A percentile compares a stretch with the other conserved stretches of the same genome.
These are phyloP conservation scores for Calephelis nemesis DNA, from an alignment of 1,140 invertebrate species.

Conservation along the genomic window DNA sequence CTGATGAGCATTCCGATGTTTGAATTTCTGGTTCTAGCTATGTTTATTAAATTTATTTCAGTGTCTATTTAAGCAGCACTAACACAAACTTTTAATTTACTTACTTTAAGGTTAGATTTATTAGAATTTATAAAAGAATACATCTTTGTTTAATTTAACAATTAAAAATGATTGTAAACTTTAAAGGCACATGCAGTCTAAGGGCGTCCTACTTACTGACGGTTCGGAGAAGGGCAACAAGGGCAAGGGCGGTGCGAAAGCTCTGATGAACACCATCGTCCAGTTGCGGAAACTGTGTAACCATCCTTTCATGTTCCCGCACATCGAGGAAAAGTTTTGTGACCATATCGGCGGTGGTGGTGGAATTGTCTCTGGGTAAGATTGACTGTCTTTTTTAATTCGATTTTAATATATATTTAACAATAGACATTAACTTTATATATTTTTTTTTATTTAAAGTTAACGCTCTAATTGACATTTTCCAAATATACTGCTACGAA, in stretches of 20 bases:
- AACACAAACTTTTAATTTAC: too few relatives aligned
- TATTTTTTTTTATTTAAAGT: too few relatives aligned
- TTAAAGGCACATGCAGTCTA: constrained; percentile 95
- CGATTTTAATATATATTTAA: too few relatives aligned
- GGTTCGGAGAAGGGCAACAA: constrained; percentile 97
- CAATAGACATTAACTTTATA: too few relatives aligned
- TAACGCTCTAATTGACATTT: too few relatives aligned
- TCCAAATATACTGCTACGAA: background rate
- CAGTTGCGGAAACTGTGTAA: constrained; percentile 99
- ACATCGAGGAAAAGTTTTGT: constrained; percentile 98
- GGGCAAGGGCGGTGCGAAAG: constrained; percentile 96
- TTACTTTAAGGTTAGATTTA: too few relatives aligned
- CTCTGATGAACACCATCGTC: constrained; percentile 99
- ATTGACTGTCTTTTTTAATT: too few relatives aligned
- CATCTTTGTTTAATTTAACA: constrained; percentile 8
- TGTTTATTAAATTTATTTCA: too few relatives aligned
- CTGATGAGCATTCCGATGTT: too few relatives aligned
- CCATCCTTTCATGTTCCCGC: constrained; percentile 99
- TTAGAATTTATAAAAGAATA: background rate
- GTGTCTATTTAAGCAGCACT: too few relatives aligned
- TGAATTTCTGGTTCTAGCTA: too few relatives aligned
- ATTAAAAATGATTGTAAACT: background rate
- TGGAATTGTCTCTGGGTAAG: constrained; percentile 85
- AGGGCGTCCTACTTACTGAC: constrained; percentile 96
- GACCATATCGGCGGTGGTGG: constrained; percentile 90